Evolutionary conservation across 2,113 vertebrate genomes (phyloP), one percentile per base, ranked within the genome.

Genomic region (Typhlomys cinereus): DNA sequence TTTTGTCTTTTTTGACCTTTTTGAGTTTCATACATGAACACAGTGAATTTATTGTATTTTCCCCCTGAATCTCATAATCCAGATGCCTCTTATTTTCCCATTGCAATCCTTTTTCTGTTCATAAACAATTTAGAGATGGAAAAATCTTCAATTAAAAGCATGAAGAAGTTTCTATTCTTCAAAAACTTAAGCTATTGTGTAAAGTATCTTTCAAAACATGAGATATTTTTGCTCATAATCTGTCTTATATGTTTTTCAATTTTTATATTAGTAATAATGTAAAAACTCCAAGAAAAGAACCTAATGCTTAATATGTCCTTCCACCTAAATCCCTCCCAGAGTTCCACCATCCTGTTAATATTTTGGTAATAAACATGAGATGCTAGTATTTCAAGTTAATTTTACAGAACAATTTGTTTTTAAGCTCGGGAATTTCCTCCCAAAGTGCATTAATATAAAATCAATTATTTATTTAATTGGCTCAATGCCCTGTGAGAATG

Each of bases 131-230:
- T n/a, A n/a, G 4, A 64, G 84, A 8, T 79, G 8, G 31, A 74
- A 82, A 31, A 21, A 78, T 85, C 52, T 88, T 11, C 3, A 18
- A 85, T 62, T 10, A 2, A 83, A 67, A 14, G 85, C 66, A 48
- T 90, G 74, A 86, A 82, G 8, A 61, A 73, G 39, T 48, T 61
- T 71, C 52, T 57, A 31, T 50, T 1, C 31, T 61, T 67, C 6
- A 61, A 39, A 61, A 15, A 1, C 57, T 79, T 89, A 71, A 80
- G 1, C 50, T 88, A 79, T 64, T 44, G 0, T 66, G 9, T 67
- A 70, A 73, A 90, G 36, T 82, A 5, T 62, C 70, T 94, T 39
- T 76, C 2, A 79, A 92, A 87, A 90, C 5, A 31, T 80, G 25
- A 9, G 5, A 41, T 29, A 17, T 79, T 91, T 89, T n/a, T 54